A percentile compares a stretch with the other conserved stretches of the same genome.
These are phyloP conservation scores for Barnardius zonarius DNA, from an alignment of 2,113 vertebrate species.

Conservation along the genomic window DNA sequence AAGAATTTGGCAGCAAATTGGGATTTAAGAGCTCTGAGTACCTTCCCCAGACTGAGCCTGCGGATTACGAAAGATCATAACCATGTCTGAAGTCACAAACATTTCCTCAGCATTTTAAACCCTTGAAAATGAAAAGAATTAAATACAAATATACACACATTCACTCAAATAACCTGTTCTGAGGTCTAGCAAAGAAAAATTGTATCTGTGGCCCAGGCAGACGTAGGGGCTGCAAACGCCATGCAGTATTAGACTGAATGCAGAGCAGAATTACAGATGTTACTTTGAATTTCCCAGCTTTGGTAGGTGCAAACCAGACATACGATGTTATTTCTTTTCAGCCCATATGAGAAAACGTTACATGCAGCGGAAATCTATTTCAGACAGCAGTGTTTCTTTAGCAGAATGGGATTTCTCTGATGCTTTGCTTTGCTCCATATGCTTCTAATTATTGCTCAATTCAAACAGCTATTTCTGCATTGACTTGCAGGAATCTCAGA, in stretches of 20 bases:
- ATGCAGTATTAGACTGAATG: neutral
- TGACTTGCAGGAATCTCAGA: conserved; percentile 65
- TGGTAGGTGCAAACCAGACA: conserved; percentile 53
- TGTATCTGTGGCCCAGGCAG: neutral
- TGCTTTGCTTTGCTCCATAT: conserved; percentile 54
- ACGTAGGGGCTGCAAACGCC: neutral
- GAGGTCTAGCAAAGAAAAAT: neutral
- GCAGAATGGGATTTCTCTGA: conserved; percentile 65
- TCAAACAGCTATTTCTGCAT: conserved; percentile 65
- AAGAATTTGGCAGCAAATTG: conserved; percentile 21
- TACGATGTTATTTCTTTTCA: conserved; percentile 40
- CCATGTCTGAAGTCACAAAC: neutral
- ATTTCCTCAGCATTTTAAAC: neutral
- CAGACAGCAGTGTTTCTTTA: conserved; percentile 58
- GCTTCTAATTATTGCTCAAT: conserved; percentile 67
- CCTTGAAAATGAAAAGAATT: neutral
- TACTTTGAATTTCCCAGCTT: conserved; percentile 37
- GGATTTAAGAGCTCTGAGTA: neutral
- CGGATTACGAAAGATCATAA: neutral
- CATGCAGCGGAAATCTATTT: conserved; percentile 58
- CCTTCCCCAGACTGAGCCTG: neutral
- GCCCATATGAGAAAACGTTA: conserved; percentile 43
- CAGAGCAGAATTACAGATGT: neutral
- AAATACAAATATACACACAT: neutral
- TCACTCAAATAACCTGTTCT: neutral